Percentiles rank a stretch among this genome's conserved stretches.
Evolutionary conservation across 2,797 vertebrate genomes (phyloP).

Genomic region (Crypturellus tataupa): DNA sequence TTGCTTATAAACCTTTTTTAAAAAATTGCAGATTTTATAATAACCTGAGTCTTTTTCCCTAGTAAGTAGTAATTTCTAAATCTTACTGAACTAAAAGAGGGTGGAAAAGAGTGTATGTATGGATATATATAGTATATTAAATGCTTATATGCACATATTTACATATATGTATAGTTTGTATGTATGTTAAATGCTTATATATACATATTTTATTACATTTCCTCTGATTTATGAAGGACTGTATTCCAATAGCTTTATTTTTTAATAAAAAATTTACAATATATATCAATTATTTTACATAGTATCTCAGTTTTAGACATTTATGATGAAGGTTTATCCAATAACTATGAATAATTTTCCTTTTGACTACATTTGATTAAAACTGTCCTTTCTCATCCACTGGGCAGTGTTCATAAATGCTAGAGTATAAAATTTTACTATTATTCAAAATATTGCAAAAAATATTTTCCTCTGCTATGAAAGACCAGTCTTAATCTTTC

Average conservation of each 20-base stretch:
- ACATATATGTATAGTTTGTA: no score
- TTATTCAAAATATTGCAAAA: not conserved
- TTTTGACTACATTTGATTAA: not conserved
- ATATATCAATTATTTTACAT: not conserved
- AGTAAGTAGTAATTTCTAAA: not conserved
- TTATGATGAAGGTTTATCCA: not conserved
- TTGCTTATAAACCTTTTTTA: no score
- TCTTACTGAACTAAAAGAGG: not conserved
- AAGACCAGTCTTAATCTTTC: not conserved
- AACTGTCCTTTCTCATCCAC: not conserved
- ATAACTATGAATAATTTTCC: not conserved
- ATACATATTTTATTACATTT: no score
- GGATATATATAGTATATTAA: not conserved
- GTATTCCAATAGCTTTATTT: not conserved
- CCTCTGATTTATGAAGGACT: not conserved
- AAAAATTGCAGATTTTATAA: no score
- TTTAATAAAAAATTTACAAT: not conserved
- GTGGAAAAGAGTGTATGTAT: not conserved
- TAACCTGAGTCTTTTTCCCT: not conserved
- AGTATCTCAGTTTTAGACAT: not conserved
- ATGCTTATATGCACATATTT: not conserved
- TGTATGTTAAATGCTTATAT: not conserved
- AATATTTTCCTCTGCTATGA: not conserved
- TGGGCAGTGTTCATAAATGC: not conserved
- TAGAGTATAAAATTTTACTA: not conserved